Conservation (phyloP, 2,888 invertebrate species). For the Cyrtodaria siliqua region DNA sequence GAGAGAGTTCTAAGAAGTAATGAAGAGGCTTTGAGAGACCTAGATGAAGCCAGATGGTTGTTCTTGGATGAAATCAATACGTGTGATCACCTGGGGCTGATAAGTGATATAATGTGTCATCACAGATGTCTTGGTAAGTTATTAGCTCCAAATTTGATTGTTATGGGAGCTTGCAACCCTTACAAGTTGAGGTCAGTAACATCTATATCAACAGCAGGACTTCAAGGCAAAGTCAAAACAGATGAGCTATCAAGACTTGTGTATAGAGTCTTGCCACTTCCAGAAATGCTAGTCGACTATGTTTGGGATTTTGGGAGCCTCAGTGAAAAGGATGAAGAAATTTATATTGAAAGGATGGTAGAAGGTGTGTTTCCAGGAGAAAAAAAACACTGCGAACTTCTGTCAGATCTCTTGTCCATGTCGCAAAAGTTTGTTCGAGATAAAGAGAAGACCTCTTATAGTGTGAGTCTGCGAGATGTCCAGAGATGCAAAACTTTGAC, state of each 20-base stretch:
- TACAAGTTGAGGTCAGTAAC: constrained; percentile 62
- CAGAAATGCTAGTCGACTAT: constrained; percentile 72
- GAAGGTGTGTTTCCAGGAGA: constrained; percentile 24
- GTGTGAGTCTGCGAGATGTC: constrained; percentile 59
- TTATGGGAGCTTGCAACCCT: constrained; percentile 76
- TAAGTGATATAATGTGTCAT: constrained; percentile 68
- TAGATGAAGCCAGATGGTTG: constrained; percentile 58
- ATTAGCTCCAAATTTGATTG: constrained; percentile 66
- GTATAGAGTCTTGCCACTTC: constrained; percentile 72
- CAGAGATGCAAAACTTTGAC: constrained; percentile 41
- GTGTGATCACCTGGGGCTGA: constrained; percentile 66
- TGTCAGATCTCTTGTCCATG: constrained; percentile 34
- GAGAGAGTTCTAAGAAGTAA: constrained; percentile 42
- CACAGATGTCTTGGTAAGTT: constrained; percentile 53
- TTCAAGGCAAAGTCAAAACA: constrained; percentile 65
- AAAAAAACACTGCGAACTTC: constrained; percentile 1
- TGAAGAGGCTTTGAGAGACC: constrained; percentile 23
- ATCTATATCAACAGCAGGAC: constrained; percentile 66
- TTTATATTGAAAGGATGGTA: constrained; percentile 62
- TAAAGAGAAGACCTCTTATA: constrained; percentile 25
- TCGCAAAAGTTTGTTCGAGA: constrained; percentile 54
- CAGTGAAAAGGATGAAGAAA: constrained; percentile 63
- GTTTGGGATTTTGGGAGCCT: constrained; percentile 76
- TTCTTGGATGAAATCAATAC: constrained; percentile 78
- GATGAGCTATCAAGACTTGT: constrained; percentile 71